phyloP scores from a whole-genome alignment of 2,113 vertebrate species.

The Stegostoma tigrinum region DNA sequence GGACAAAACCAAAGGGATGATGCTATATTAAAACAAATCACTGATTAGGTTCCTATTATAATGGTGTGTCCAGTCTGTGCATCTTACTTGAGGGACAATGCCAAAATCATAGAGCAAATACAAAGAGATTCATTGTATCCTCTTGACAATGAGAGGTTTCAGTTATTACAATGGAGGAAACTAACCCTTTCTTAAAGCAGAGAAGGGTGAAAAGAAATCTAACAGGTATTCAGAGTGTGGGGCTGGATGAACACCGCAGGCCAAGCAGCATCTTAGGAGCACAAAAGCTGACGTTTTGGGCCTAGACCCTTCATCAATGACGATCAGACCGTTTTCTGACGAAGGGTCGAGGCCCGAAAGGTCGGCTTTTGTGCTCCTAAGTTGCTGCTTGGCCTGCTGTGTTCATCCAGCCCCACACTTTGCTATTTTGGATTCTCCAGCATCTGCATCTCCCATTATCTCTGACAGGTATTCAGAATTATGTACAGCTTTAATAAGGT shows the following conservation, averaged over 20 bases:
- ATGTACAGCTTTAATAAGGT: background rate
- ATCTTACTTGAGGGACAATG: background rate
- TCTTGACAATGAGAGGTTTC: background rate
- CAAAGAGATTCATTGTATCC: background rate
- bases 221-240: background rate
- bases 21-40: background rate
- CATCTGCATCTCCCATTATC: too few species aligned
- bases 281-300: too few species aligned
- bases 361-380: too few species aligned
- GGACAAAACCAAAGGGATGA: background rate
- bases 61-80: background rate
- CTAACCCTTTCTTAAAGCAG: background rate
- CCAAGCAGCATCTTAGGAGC: too few species aligned
- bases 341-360: too few species aligned
- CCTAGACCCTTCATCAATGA: too few species aligned
- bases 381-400: too few species aligned
- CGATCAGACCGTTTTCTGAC: too few species aligned
- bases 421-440: too few species aligned
- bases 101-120: background rate
- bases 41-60: background rate
- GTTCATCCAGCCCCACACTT: too few species aligned
- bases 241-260: too few species aligned
- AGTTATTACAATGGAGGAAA: background rate
- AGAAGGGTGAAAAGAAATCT: background rate
- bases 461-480: background rate